Percentiles rank a stretch among this genome's conserved stretches.
phyloP scores from a whole-genome alignment of 1,140 invertebrate species.

The Hylaeus anthracinus region DNA sequence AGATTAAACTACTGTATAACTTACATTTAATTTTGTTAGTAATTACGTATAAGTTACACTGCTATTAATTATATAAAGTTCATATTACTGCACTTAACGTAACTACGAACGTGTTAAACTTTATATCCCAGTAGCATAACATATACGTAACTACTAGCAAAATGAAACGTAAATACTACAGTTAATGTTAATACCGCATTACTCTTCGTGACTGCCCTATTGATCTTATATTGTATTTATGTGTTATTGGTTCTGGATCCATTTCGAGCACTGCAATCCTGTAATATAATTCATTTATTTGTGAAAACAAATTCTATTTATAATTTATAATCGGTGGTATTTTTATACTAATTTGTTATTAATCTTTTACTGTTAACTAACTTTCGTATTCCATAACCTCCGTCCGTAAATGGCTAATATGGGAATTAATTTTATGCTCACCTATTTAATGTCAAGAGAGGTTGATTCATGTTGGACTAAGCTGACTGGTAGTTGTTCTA shows the following conservation, averaged over 20 bases:
- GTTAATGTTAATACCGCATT: conserved; percentile 33
- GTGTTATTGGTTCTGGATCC: conserved; percentile 32
- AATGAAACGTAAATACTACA: conserved; percentile 37
- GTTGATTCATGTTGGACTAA: conserved; percentile 69
- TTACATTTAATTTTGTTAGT: too few species aligned
- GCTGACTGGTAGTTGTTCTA: conserved; percentile 67
- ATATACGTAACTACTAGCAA: conserved; percentile 11
- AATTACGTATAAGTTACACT: too few species aligned
- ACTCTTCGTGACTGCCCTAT: conserved; percentile 23
- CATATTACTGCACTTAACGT: too few species aligned
- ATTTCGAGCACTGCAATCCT: conserved; percentile 41
- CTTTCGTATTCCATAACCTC: neutral
- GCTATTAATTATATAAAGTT: too few species aligned
- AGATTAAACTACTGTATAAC: too few species aligned
- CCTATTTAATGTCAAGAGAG: conserved; percentile 14
- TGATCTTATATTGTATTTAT: conserved; percentile 30
- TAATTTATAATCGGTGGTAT: neutral
- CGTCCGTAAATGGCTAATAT: neutral
- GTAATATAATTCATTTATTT: conserved; percentile 8
- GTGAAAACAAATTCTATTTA: neutral
- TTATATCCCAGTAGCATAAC: neutral
- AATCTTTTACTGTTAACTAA: too few species aligned
- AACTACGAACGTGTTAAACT: too few species aligned
- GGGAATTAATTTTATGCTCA: neutral
- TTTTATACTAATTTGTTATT: too few species aligned